Percentiles rank a stretch among this genome's conserved stretches.
Evolutionary conservation across 2,888 invertebrate species (phyloP).

Genomic region (Alloscopus bannaensis): DNA sequence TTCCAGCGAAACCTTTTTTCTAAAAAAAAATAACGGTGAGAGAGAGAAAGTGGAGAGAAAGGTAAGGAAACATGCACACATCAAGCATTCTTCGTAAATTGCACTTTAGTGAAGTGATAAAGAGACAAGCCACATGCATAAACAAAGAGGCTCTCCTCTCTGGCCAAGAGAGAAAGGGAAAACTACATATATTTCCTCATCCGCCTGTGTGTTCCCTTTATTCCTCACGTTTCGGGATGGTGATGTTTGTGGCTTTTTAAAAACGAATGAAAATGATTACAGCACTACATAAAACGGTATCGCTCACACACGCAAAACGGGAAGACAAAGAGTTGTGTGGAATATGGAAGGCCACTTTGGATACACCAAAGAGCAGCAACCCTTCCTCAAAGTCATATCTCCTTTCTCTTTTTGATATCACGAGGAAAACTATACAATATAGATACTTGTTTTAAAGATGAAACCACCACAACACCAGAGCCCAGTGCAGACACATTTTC

Average conservation of each 20-base stretch:
- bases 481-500: background rate
- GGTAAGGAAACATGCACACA: too few species aligned
- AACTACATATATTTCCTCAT: background rate
- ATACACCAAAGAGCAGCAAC: slow-evolving; percentile 19
- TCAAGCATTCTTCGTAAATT: too few species aligned
- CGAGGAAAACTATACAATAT: background rate
- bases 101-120: slow-evolving; percentile 33
- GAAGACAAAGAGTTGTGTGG: too few species aligned
- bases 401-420: slow-evolving; percentile 5
- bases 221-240: slow-evolving; percentile 9
- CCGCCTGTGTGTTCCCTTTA: background rate
- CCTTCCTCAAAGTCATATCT: background rate
- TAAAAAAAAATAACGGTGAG: too few species aligned
- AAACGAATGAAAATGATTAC: slow-evolving; percentile 45
- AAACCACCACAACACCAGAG: background rate
- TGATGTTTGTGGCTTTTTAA: slow-evolving; percentile 38
- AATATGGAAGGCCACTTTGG: slow-evolving; percentile 31
- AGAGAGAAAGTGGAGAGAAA: too few species aligned
- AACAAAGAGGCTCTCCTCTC: slow-evolving; percentile 24
- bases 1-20: too few species aligned
- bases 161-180: slow-evolving; percentile 21
- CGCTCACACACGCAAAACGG: too few species aligned
- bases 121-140: slow-evolving; percentile 31
- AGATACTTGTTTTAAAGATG: too few species aligned
- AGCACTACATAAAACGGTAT: too few species aligned